These are phyloP conservation scores for Pseudoips prasinana DNA, from an alignment of 2,888 invertebrate species.

Conservation along the genomic window DNA sequence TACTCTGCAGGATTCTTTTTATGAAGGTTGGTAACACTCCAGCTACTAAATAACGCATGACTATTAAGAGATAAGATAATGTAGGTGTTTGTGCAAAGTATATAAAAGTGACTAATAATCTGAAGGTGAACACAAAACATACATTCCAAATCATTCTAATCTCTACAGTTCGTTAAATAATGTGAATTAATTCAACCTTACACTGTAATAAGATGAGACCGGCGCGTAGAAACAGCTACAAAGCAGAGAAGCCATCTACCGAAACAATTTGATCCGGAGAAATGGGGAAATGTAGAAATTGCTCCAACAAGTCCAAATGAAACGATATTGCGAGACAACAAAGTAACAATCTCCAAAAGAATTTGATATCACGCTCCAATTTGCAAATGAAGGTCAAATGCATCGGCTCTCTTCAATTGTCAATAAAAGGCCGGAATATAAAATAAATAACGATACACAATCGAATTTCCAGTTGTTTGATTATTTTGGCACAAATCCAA, in stretches of 20 bases:
- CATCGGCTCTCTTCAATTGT: slow-evolving; percentile 44
- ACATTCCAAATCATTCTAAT: slow-evolving; percentile 25
- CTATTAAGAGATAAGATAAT: slow-evolving; percentile 31
- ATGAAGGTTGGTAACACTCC: slow-evolving; percentile 46
- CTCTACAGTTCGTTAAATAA: slow-evolving; percentile 32
- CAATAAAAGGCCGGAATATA: slow-evolving; percentile 54
- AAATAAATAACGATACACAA: slow-evolving; percentile 57
- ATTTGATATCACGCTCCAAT: slow-evolving; percentile 41
- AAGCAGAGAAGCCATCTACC: slow-evolving; percentile 2
- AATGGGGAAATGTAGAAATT: slow-evolving; percentile 28
- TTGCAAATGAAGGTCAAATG: slow-evolving; percentile 55
- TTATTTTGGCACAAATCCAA: slow-evolving; percentile 72
- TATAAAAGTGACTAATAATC: slow-evolving; percentile 40
- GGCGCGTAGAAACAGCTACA: slow-evolving; percentile 9
- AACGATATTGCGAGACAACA: slow-evolving; percentile 13
- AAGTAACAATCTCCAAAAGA: slow-evolving; percentile 26
- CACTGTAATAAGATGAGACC: slow-evolving; percentile 24
- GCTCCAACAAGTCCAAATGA: slow-evolving; percentile 7
- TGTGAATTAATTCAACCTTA: slow-evolving; percentile 25
- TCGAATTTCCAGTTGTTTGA: slow-evolving; percentile 57
- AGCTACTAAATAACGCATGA: slow-evolving; percentile 12
- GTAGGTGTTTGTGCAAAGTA: slow-evolving; percentile 27
- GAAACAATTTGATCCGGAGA: slow-evolving; percentile 6
- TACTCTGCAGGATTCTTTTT: slow-evolving; percentile 44
- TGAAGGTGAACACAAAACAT: slow-evolving; percentile 36